A percentile compares a stretch with the other conserved stretches of the same genome.
phyloP scores from a whole-genome alignment of 2,113 vertebrate genomes.

The Vimba vimba region DNA sequence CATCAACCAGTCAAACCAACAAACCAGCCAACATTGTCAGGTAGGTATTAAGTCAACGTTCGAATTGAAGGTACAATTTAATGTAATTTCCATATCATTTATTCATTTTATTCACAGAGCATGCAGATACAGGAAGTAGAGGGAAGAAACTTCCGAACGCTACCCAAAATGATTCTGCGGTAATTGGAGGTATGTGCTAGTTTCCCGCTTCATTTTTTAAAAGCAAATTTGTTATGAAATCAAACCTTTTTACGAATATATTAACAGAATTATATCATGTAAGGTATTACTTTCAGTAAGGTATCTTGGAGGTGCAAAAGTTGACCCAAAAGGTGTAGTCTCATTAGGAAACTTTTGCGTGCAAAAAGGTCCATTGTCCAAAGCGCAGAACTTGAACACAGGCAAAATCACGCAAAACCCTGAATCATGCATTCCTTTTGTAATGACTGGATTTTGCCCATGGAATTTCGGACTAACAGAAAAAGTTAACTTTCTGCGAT shows the following conservation, averaged over 20 bases:
- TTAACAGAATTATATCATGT: background rate
- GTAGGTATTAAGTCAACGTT: too few species aligned
- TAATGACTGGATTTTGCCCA: background rate
- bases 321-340: background rate
- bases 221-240: background rate
- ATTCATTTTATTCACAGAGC: conserved; percentile 70
- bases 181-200: conserved; percentile 58
- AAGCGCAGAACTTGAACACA: background rate
- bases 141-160: conserved; percentile 80
- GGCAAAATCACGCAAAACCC: background rate
- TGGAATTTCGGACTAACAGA: too few species aligned
- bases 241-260: background rate
- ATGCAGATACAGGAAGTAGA: conserved; percentile 80
- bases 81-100: background rate
- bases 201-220: background rate
- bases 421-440: background rate
- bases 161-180: conserved; percentile 79
- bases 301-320: background rate
- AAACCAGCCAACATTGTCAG: too few species aligned
- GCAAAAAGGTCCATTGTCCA: background rate
- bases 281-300: background rate
- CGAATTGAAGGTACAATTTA: background rate
- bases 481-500: too few species aligned
- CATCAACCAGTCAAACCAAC: background rate
- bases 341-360: background rate